Base-by-base conservation (phyloP, 1,140 invertebrate genomes). In the Drosophila malerkotliana region DNA sequence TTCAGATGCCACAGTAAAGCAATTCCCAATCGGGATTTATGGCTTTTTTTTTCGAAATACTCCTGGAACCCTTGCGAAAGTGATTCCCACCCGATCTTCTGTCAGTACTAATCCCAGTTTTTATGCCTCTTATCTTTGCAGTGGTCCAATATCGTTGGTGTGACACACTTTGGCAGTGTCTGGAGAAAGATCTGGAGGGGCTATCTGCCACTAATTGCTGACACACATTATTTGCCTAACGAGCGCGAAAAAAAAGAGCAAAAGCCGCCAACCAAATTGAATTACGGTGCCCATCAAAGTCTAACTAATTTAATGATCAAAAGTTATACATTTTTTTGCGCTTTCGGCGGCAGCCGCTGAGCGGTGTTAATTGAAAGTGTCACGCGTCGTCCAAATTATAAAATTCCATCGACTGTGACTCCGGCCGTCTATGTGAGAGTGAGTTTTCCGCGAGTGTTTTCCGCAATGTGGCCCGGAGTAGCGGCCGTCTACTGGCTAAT, bases 331-430 rank as follows among this genome's bases (percentile, higher is more conserved):
- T 64, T 76, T 76, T 71, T 71, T 71, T 77, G 47, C 74, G 41
- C 63, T 57, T 34, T 58, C 55, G 47, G 69, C 60, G 69, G 34
- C 61, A 54, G 24, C 28, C 48, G 56, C 48, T 71, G 67, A 61
- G 69, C 48, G 69, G 75, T 77, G 67, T 79, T 75, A 73, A 64
- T 80, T 81, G 72, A 76, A 76, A 68, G 72, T 77, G 72, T 85
- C 64, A 75, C 72, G 62, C 77, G 61, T 68, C 53, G 73, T 77
- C 26, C 15, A 54, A 74, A 58, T 74, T 64, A 57, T 53, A 67
- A 75, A 67, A 75, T 59, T 58, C 10, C 15, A 67, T 39, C 32
- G 60, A 58, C 60, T 67, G 51, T 24, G 30, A 21, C 32, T 39
- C 44, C 15, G 44, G 48, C 54, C 52, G 48, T 56, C 45, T 85